Evolutionary conservation across 2,888 invertebrate genomes (phyloP).

Genomic region (Polia nebulosa): DNA sequence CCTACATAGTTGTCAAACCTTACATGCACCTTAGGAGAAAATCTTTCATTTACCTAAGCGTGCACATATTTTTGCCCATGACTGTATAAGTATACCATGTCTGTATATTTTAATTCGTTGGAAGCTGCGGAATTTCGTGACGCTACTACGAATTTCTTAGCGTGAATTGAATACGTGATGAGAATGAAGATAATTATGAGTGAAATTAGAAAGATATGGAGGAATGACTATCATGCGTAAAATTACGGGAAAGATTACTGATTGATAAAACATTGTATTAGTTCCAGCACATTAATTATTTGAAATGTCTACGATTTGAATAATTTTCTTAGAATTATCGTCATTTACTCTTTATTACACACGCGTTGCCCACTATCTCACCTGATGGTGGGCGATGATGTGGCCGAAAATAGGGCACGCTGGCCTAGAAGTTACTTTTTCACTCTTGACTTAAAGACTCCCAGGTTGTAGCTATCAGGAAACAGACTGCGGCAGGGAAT

Average conservation of each 20-base stretch:
- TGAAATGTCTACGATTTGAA: neutral
- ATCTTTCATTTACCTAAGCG: too few species aligned
- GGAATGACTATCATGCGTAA: constrained; percentile 30
- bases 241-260: constrained; percentile 27
- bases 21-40: too few species aligned
- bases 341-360: neutral
- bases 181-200: constrained; percentile 13
- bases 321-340: neutral
- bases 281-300: constrained; percentile 8
- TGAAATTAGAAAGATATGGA: constrained; percentile 10
- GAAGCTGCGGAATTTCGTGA: constrained; percentile 23
- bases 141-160: constrained; percentile 19
- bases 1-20: too few species aligned
- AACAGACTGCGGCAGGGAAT: too few species aligned
- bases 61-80: neutral
- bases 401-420: too few species aligned
- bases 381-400: too few species aligned
- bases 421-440: too few species aligned
- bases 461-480: too few species aligned
- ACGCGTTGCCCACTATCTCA: too few species aligned
- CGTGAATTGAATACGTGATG: constrained; percentile 8
- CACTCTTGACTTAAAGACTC: too few species aligned
- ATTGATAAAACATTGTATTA: neutral
- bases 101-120: constrained; percentile 7
- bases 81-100: constrained; percentile 4